Evolutionary conservation across 2,113 vertebrate genomes (phyloP), one percentile per base, ranked within the genome.

Genomic region (Pogona vitticeps): DNA sequence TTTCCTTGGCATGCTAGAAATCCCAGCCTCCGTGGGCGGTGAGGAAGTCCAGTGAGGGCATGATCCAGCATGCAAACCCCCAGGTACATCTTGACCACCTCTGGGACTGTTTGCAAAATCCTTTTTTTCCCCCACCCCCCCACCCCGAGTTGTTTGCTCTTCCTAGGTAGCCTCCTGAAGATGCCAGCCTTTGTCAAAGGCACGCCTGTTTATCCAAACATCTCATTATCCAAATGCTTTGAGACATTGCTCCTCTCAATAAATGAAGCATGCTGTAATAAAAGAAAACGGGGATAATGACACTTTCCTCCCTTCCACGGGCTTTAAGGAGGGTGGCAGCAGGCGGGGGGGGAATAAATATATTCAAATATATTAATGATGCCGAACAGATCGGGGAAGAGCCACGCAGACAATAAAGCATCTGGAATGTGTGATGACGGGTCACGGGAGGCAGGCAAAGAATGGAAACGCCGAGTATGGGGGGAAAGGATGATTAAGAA

Each of bases 311-410:
- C 70, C 78, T 67, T 81, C 42, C 77, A 20, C 2, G 10, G 58
- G 68, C 85, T 75, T 86, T 86, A 23, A n/a, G n/a, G n/a, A n/a
- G n/a, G n/a, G n/a, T n/a, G n/a, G 31, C 67, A 73, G 46, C 5
- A 10, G 46, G 46, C 5, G 46, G 46, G 10, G 46, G 46, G 10
- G 46, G 77, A 58, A 73, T 86, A 73, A 86, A 81, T 80, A 86
- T 86, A 86, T 86, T 81, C 85, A 81, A 80, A 86, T 86, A 36
- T 86, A 86, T 86, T 80, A 86, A 86, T 86, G 85, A 65, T 58
- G 21, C 85, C 26, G 77, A 73, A 73, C 85, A 80, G 72, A 86
- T 61, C 85, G 73, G 77, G n/a, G 70, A 33, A 73, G 77, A 73
- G 77, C 56, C 20, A 59, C 4, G 9, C 67, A 71, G 59, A 86